Conservation (phyloP, 2,888 invertebrate species). For the Antheraea yamamai region DNA sequence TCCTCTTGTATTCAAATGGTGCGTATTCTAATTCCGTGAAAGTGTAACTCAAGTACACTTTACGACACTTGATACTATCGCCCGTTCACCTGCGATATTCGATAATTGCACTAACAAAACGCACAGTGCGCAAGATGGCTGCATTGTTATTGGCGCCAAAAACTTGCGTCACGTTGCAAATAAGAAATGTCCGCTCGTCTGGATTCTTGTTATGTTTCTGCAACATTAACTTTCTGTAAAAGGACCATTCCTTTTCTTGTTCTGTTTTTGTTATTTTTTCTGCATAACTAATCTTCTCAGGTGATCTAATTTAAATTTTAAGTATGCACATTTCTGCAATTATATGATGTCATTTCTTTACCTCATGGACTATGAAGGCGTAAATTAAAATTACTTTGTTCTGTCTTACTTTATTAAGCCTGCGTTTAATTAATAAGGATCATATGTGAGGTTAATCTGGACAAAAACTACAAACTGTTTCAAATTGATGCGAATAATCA, state of each 20-base stretch:
- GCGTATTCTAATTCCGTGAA: constrained; percentile 16
- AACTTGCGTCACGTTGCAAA: not conserved
- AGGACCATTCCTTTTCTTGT: not conserved
- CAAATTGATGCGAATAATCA: no score
- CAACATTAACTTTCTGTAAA: constrained; percentile 5
- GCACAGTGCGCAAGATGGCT: constrained; percentile 32
- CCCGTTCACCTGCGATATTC: constrained; percentile 8
- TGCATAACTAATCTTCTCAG: not conserved
- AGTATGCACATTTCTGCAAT: no score
- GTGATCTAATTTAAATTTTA: not conserved
- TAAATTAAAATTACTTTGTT: no score
- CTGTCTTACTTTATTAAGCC: no score
- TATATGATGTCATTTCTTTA: no score
- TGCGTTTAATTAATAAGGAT: no score
- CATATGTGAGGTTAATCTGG: no score
- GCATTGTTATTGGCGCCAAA: constrained; percentile 27
- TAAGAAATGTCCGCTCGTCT: not conserved
- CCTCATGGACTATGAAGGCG: no score
- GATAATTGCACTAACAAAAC: constrained; percentile 31
- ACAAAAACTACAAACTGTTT: no score
- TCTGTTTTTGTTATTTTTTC: not conserved
- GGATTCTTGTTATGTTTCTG: constrained; percentile 14
- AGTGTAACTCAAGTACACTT: constrained; percentile 23
- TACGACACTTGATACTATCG: constrained; percentile 16
- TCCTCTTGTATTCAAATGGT: constrained; percentile 15